Evolutionary conservation across 1,140 invertebrate species (phyloP), one percentile per base, ranked within the genome.

Genomic region (Amphibalanus amphitrite): DNA sequence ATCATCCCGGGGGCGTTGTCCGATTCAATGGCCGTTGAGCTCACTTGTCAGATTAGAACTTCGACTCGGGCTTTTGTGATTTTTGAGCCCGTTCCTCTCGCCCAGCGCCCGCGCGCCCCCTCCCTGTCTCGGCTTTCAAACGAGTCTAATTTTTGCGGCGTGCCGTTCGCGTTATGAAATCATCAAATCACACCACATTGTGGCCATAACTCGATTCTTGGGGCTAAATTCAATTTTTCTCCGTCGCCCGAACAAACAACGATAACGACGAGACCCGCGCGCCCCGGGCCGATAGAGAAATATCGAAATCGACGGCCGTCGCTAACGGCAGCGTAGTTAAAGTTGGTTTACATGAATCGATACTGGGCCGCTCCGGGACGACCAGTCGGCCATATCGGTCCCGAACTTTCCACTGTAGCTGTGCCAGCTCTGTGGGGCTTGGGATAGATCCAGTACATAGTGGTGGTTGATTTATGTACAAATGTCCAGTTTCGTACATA

Each of bases 131-230:
- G 47, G 10, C 47, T 59, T 59, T 59, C 47, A 59, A 59, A 59
- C 47, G 47, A 59, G 47, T 59, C 47, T 59, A 59, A 59, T 59
- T 59, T 59, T 59, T 59, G 10, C 47, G 47, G 17, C 47, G 47
- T 23, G 47, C 47, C 20, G 17, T 59, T 59, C 47, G 47, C 47
- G 47, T 59, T 59, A 59, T 59, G 47, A 59, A 59, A 59, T 59
- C 47, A 59, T 59, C 47, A 59, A 59, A 59, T 59, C 47, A 59
- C 47, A 59, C 47, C 47, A 59, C 47, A 59, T 59, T 59, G 47
- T 59, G 47, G 47, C 47, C 47, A 59, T 59, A 59, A 59, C 47
- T 59, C 47, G 47, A 59, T 59, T 59, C 47, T 59, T 59, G 10
- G 10, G 47, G 47, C 47, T 20, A 59, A 59, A 59, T 59, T 59